Evolutionary conservation across 2,797 vertebrate genomes (phyloP).

Genomic region (Dallia pectoralis): DNA sequence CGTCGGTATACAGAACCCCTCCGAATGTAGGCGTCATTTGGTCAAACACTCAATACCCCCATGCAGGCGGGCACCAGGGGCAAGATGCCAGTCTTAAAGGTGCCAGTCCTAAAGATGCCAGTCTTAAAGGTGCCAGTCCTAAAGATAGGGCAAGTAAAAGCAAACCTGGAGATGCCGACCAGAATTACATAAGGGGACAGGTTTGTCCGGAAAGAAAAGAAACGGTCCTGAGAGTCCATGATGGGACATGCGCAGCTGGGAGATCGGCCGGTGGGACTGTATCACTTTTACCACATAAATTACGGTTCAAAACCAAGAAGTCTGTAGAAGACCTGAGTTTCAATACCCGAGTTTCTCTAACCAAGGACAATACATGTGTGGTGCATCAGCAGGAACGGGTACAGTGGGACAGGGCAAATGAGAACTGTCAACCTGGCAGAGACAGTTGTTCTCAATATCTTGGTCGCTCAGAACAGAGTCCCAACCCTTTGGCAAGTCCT

Average conservation of each 20-base stretch:
- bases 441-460: neutral
- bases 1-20: neutral
- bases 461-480: neutral
- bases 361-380: neutral
- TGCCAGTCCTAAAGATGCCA: too few species aligned
- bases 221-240: neutral
- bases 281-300: slow-evolving; percentile 51
- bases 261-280: neutral
- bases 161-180: neutral
- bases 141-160: neutral
- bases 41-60: neutral
- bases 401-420: neutral
- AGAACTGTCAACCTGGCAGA: neutral
- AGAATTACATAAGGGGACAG: neutral
- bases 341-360: neutral
- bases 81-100: neutral
- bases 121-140: too few species aligned
- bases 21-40: neutral
- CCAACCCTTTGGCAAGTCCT: neutral
- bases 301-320: slow-evolving; percentile 50
- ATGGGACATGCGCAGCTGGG: neutral
- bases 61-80: neutral
- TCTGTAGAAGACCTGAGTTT: neutral
- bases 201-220: neutral
- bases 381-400: neutral